phyloP scores from a whole-genome alignment of 2,888 invertebrate species.

The Caenorhabditis doughertyi region DNA sequence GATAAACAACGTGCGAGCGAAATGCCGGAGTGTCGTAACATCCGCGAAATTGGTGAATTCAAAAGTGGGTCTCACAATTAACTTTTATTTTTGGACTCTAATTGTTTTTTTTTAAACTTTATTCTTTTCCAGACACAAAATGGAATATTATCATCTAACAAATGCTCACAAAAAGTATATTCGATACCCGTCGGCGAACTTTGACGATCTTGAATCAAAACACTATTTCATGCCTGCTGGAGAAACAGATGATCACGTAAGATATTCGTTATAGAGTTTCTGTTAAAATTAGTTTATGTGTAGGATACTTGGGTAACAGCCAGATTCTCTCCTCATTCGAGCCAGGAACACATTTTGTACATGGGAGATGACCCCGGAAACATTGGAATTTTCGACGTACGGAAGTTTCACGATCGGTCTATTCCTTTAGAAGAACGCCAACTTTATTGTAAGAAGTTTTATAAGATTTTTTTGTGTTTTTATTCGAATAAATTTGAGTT shows the following conservation, averaged over 20 bases:
- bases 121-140: conserved; percentile 4
- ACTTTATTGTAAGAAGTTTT: conserved; percentile 51
- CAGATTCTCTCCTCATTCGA: conserved; percentile 45
- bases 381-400: conserved; percentile 59
- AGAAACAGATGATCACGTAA: conserved; percentile 44
- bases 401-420: conserved; percentile 44
- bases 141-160: conserved; percentile 38
- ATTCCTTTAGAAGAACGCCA: conserved; percentile 36
- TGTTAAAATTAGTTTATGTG: not conserved
- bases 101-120: not conserved
- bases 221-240: conserved; percentile 55
- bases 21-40: conserved; percentile 36
- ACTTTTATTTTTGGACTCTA: not conserved
- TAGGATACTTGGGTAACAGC: conserved; percentile 66
- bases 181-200: conserved; percentile 38
- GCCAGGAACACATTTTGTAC: conserved; percentile 56
- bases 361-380: conserved; percentile 65
- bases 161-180: conserved; percentile 21
- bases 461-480: not conserved
- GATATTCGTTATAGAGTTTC: too few relatives aligned
- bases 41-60: conserved; percentile 45
- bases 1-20: conserved; percentile 36
- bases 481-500: conserved; percentile 46
- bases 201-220: conserved; percentile 54
- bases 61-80: conserved; percentile 1